Conservation (phyloP, 2,113 vertebrate species). For the Anser brachyrhynchus region DNA sequence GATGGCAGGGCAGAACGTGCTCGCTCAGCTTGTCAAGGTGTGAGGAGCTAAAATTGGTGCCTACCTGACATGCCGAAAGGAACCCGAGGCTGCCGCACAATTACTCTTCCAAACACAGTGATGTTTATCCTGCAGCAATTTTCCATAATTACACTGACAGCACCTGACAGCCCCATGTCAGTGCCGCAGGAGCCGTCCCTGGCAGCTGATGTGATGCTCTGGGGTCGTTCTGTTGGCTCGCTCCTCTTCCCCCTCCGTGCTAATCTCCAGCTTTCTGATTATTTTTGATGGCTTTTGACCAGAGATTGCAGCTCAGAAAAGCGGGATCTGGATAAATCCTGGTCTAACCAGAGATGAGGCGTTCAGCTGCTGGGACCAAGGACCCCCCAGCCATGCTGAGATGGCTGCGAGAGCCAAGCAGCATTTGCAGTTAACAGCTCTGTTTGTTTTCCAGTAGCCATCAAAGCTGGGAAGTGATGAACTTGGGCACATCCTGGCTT, state of each 20-base stretch:
- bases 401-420: neutral
- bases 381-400: neutral
- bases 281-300: neutral
- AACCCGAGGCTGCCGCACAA: neutral
- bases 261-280: neutral
- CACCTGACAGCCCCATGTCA: neutral
- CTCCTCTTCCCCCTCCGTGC: neutral
- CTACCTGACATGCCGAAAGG: neutral
- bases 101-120: neutral
- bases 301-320: neutral
- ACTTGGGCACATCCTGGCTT: neutral
- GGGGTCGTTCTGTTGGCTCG: neutral
- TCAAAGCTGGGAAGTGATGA: neutral
- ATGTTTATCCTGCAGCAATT: conserved; percentile 8
- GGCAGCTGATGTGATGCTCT: neutral
- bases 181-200: neutral
- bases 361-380: neutral
- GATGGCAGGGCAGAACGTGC: neutral
- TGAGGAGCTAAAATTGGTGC: neutral
- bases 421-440: neutral
- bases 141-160: neutral
- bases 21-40: neutral
- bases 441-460: neutral
- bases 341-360: neutral
- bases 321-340: neutral